A percentile compares a stretch with the other conserved stretches of the same genome.
Conservation (phyloP, 1,140 invertebrate genomes). For the Papilio helenus region DNA sequence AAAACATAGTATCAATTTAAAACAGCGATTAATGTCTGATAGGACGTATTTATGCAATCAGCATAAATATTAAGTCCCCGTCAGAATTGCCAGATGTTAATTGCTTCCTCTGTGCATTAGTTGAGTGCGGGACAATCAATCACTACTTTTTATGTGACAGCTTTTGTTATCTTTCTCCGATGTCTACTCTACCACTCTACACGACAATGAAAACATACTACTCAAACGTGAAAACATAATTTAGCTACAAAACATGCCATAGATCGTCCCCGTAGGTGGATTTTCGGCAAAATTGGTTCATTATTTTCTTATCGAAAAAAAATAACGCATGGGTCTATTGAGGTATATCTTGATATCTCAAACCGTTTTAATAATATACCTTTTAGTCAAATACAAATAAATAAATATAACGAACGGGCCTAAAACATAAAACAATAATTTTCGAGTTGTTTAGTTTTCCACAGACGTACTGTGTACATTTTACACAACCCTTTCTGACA, state of each 20-base stretch:
- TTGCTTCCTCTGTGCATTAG: constrained; percentile 77
- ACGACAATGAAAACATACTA: constrained; percentile 56
- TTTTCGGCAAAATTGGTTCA: too few species aligned
- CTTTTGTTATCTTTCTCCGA: constrained; percentile 61
- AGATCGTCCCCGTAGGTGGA: background rate
- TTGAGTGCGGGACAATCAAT: constrained; percentile 78
- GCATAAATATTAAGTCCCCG: constrained; percentile 47
- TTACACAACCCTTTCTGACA: too few species aligned
- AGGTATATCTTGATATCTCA: too few species aligned
- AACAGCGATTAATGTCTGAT: background rate
- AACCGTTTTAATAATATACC: too few species aligned
- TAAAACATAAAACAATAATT: too few species aligned
- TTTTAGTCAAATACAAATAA: too few species aligned
- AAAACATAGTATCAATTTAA: background rate
- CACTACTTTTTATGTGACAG: constrained; percentile 78
- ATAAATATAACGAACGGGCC: too few species aligned
- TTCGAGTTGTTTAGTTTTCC: too few species aligned
- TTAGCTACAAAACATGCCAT: background rate
- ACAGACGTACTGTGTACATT: too few species aligned
- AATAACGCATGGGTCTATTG: too few species aligned
- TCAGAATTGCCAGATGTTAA: constrained; percentile 76
- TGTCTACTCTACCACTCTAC: constrained; percentile 47
- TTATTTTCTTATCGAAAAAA: too few species aligned
- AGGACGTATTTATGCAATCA: constrained; percentile 1
- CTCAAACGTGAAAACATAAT: background rate